Evolutionary conservation across 2,113 vertebrate species (phyloP).

Genomic region (Capra hircus): DNA sequence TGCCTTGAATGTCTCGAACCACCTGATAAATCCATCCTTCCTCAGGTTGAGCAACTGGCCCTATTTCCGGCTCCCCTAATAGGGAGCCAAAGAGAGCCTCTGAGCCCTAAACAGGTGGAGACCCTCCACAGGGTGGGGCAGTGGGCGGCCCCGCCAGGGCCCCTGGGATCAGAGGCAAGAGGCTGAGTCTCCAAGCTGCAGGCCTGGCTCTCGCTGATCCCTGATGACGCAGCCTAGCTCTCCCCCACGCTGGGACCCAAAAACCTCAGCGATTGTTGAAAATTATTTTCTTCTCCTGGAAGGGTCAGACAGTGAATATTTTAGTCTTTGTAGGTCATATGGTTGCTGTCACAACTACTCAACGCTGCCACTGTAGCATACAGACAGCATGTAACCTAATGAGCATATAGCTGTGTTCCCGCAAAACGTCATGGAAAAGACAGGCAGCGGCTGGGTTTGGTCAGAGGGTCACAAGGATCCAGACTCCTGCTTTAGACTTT

Average conservation of each 20-base stretch:
- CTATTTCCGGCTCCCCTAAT: background rate
- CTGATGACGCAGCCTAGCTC: background rate
- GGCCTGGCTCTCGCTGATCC: fast-evolving
- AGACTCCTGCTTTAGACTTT: background rate
- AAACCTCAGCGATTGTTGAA: background rate
- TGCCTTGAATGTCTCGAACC: background rate
- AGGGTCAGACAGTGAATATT: background rate
- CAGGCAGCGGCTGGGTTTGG: background rate
- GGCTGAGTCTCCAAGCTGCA: background rate
- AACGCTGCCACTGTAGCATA: background rate
- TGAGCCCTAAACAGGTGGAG: background rate
- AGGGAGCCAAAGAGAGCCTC: background rate
- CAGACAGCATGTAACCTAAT: too few species aligned
- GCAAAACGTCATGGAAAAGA: background rate
- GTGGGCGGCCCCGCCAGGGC: background rate
- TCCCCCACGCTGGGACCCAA: background rate
- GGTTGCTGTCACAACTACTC: background rate
- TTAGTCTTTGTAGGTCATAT: background rate
- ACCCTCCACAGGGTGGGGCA: too few species aligned
- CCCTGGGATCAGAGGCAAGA: too few species aligned
- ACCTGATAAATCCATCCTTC: background rate
- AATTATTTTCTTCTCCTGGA: background rate
- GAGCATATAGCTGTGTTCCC: background rate
- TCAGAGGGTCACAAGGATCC: too few species aligned
- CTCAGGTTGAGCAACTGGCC: background rate